phyloP scores from a whole-genome alignment of 2,113 vertebrate genomes.

The Pollimyrus isidori region DNA sequence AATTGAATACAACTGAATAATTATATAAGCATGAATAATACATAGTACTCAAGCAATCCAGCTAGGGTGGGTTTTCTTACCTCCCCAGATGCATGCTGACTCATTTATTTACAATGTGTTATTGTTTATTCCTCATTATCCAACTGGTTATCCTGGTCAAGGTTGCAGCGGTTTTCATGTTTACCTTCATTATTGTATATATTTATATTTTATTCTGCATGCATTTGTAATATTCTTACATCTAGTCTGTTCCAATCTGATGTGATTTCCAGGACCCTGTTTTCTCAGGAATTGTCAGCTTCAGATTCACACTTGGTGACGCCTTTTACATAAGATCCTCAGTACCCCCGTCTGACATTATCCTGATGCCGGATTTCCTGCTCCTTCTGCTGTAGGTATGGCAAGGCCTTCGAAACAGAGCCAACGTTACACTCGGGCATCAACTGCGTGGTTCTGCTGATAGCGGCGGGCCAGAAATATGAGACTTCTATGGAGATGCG shows the following conservation, averaged over 20 bases:
- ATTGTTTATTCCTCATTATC: neutral
- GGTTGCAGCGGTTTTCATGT: neutral
- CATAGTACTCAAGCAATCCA: neutral
- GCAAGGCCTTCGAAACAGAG: constrained; percentile 75
- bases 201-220: neutral
- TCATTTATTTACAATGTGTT: neutral
- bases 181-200: neutral
- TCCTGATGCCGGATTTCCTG: neutral
- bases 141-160: neutral
- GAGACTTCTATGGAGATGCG: constrained; percentile 71
- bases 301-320: neutral
- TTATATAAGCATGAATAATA: neutral
- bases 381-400: constrained; percentile 63
- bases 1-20: neutral
- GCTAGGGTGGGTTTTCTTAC: neutral
- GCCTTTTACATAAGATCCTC: neutral
- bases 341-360: neutral
- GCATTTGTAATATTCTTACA: neutral
- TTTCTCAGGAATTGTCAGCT: neutral
- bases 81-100: neutral
- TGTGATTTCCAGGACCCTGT: neutral
- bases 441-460: constrained; percentile 73
- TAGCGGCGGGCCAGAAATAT: constrained; percentile 71
- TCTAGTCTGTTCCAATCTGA: neutral
- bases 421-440: constrained; percentile 79